phyloP scores from a whole-genome alignment of 2,888 invertebrate species.

The Clepsis dumicolana region DNA sequence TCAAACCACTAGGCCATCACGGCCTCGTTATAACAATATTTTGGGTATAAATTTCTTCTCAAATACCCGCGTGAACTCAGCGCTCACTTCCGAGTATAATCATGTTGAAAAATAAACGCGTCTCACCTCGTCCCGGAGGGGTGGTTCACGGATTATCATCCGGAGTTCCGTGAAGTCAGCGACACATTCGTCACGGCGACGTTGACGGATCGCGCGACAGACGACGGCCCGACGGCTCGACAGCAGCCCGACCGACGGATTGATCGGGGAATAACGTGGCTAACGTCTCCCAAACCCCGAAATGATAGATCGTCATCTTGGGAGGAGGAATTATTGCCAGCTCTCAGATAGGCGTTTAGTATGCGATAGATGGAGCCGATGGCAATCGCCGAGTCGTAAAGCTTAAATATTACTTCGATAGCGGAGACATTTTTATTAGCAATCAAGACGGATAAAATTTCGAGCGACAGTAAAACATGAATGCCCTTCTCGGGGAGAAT shows the following conservation, averaged over 20 bases:
- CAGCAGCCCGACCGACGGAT: slow-evolving; percentile 57
- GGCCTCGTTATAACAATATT: too few species aligned
- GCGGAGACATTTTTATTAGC: slow-evolving; percentile 39
- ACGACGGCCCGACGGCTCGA: slow-evolving; percentile 43
- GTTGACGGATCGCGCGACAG: slow-evolving; percentile 55
- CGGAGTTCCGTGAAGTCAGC: slow-evolving; percentile 47
- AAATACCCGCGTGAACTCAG: background rate
- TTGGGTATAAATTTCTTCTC: background rate
- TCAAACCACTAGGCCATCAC: too few species aligned
- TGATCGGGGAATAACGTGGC: slow-evolving; percentile 72
- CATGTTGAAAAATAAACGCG: slow-evolving; percentile 9
- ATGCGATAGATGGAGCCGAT: slow-evolving; percentile 57
- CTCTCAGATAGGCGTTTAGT: slow-evolving; percentile 52
- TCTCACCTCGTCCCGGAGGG: slow-evolving; percentile 34
- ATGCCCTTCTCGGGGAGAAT: slow-evolving; percentile 13
- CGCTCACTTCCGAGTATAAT: slow-evolving; percentile 7
- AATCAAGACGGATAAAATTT: slow-evolving; percentile 36
- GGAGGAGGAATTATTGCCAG: slow-evolving; percentile 59
- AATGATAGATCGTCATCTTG: slow-evolving; percentile 69
- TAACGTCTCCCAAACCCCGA: slow-evolving; percentile 58
- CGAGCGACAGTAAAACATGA: slow-evolving; percentile 29
- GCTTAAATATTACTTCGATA: slow-evolving; percentile 41
- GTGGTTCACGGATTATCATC: slow-evolving; percentile 51
- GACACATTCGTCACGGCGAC: slow-evolving; percentile 54
- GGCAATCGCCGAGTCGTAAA: slow-evolving; percentile 45